Percentiles rank a stretch among this genome's conserved stretches.
Conservation (phyloP, 2,888 invertebrate species). For the Oscheius onirici region DNA sequence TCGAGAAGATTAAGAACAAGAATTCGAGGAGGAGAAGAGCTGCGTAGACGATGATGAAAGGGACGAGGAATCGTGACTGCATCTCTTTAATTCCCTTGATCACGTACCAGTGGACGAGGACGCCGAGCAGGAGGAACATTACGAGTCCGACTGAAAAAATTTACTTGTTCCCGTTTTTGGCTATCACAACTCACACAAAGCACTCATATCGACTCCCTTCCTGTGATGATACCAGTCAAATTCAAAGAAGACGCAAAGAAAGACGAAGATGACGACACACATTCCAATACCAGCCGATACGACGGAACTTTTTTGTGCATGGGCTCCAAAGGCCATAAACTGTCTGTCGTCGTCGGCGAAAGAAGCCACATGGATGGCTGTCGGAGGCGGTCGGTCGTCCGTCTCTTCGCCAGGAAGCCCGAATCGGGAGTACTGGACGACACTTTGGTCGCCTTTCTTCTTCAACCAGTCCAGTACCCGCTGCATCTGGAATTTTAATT, state of each 20-base stretch:
- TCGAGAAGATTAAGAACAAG: constrained; percentile 44
- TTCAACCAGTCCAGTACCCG: constrained; percentile 55
- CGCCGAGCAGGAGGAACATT: constrained; percentile 57
- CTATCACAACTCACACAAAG: constrained; percentile 40
- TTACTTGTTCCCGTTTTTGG: background rate
- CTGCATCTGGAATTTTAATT: constrained; percentile 36
- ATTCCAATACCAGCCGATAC: constrained; percentile 60
- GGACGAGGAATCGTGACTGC: constrained; percentile 55
- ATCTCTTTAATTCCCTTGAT: constrained; percentile 39
- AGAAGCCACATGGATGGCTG: constrained; percentile 58
- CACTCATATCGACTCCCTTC: constrained; percentile 61
- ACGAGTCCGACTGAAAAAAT: constrained; percentile 58
- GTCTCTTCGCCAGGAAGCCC: constrained; percentile 68
- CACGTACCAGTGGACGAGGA: constrained; percentile 58
- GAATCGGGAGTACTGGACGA: constrained; percentile 67
- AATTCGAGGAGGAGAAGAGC: constrained; percentile 57
- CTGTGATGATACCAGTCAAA: constrained; percentile 68
- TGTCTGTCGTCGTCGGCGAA: constrained; percentile 63
- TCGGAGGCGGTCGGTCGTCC: constrained; percentile 65
- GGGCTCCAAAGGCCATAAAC: constrained; percentile 57
- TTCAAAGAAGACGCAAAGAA: constrained; percentile 66
- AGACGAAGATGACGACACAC: constrained; percentile 59
- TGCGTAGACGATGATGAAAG: constrained; percentile 65
- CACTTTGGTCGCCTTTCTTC: constrained; percentile 58
- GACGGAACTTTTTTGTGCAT: constrained; percentile 60